Evolutionary conservation across 1,140 invertebrate species (phyloP).

Genomic region (Rhyzopertha dominica): DNA sequence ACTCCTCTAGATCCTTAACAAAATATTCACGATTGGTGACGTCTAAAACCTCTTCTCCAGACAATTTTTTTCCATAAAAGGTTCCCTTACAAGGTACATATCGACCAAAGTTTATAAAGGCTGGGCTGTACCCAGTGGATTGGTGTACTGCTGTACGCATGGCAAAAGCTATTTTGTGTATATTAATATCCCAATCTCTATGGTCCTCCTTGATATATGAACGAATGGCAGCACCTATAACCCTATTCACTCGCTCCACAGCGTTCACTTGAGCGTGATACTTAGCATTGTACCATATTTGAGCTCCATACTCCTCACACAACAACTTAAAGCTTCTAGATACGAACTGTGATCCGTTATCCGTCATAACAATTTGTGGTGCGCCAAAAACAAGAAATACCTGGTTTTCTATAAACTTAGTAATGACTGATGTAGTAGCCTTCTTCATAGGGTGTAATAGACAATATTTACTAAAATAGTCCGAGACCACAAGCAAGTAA

Average conservation of each 20-base stretch:
- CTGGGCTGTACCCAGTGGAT: slow-evolving; percentile 27
- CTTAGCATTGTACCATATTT: slow-evolving; percentile 11
- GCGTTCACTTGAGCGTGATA: slow-evolving; percentile 9
- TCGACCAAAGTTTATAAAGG: slow-evolving; percentile 6
- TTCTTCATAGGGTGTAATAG: slow-evolving; percentile 5
- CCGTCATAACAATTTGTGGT: slow-evolving; percentile 7
- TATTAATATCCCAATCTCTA: slow-evolving; percentile 26
- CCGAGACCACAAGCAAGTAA: slow-evolving; percentile 9
- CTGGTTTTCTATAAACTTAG: slow-evolving; percentile 8
- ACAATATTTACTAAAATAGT: slow-evolving; percentile 10
- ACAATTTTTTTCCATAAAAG: too few relatives aligned
- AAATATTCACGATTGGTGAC: too few relatives aligned
- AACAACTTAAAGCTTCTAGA: slow-evolving; percentile 6
- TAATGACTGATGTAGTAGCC: not conserved
- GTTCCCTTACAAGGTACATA: too few relatives aligned
- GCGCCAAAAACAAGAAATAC: slow-evolving; percentile 9
- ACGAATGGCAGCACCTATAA: slow-evolving; percentile 8
- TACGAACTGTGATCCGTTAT: slow-evolving; percentile 11
- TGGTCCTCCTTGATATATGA: slow-evolving; percentile 17
- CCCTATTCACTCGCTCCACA: slow-evolving; percentile 8
- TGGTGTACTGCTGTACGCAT: slow-evolving; percentile 29
- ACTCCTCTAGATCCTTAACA: too few relatives aligned
- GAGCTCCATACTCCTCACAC: not conserved
- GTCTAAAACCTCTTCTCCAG: too few relatives aligned
- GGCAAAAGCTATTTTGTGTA: slow-evolving; percentile 22